Evolutionary conservation across 2,888 invertebrate species (phyloP).

Genomic region (Caenorhabditis sp.): DNA sequence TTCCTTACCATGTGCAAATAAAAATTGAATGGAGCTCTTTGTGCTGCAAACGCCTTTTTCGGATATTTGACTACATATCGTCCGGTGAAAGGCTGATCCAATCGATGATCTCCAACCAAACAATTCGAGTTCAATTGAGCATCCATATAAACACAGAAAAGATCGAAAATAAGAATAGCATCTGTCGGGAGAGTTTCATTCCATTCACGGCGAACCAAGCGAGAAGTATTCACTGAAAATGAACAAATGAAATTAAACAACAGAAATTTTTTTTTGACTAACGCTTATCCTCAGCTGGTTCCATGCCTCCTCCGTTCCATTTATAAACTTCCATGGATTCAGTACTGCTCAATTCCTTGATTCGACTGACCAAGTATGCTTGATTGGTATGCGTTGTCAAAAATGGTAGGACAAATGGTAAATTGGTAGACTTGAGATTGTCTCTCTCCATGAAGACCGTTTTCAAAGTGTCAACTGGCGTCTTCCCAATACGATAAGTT

Average conservation of each 20-base stretch:
- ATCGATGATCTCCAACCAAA: conserved; percentile 42
- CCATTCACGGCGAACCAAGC: conserved; percentile 44
- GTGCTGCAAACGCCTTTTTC: conserved; percentile 33
- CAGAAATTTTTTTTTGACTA: too few relatives aligned
- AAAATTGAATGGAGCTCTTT: conserved; percentile 36
- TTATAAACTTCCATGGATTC: conserved; percentile 50
- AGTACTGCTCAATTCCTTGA: conserved; percentile 36
- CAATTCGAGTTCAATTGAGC: conserved; percentile 47
- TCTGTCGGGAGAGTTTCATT: conserved; percentile 51
- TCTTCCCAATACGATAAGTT: conserved; percentile 46
- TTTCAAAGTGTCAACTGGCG: conserved; percentile 44
- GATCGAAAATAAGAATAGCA: conserved; percentile 44
- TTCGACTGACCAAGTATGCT: conserved; percentile 44
- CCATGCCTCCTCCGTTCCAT: conserved; percentile 53
- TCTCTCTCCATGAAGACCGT: conserved; percentile 40
- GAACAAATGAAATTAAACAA: too few relatives aligned
- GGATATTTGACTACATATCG: conserved; percentile 40
- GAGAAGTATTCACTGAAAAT: conserved; percentile 9
- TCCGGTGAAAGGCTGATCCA: conserved; percentile 49
- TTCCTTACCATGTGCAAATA: conserved; percentile 43
- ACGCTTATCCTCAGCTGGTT: conserved; percentile 39
- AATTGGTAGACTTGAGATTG: conserved; percentile 34
- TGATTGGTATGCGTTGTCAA: conserved; percentile 45
- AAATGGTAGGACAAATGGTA: conserved; percentile 52
- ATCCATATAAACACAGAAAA: conserved; percentile 56